Percentiles rank a stretch among this genome's conserved stretches.
Evolutionary conservation across 37 sponge, comb jelly and placozoan genomes (phyloP).

Genomic region (Aplysina aerophoba): DNA sequence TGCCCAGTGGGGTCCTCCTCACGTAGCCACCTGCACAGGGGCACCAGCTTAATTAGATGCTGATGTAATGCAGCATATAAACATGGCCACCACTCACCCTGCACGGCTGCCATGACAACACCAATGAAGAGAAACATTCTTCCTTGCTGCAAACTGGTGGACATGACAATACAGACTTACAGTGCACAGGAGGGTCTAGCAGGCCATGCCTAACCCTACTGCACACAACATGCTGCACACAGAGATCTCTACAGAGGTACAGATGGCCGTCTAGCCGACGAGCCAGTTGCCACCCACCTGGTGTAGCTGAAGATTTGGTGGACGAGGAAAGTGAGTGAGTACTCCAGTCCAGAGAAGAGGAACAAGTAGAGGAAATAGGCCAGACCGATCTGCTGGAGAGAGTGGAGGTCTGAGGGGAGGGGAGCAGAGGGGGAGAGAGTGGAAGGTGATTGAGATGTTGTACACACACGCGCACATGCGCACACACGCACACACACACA

Average conservation of each 20-base stretch:
- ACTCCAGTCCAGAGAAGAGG: conserved; percentile 95
- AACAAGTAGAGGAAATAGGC: conserved; percentile 84
- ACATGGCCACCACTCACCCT: conserved; percentile 58
- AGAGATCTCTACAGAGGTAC: not conserved
- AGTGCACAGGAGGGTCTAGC: not conserved
- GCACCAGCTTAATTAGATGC: too few species aligned
- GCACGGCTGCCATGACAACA: conserved; percentile 77
- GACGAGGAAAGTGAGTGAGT: conserved; percentile 84
- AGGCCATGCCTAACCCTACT: not conserved
- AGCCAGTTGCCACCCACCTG: conserved; percentile 42
- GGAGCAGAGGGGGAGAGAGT: not conserved
- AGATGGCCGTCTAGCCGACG: not conserved
- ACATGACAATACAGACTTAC: not conserved
- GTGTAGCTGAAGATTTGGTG: conserved; percentile 83
- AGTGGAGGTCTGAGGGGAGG: conserved; percentile 45
- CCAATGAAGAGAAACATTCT: conserved; percentile 94
- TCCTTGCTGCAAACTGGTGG: conserved; percentile 77
- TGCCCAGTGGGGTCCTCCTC: conserved; percentile 66
- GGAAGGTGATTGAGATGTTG: too few species aligned
- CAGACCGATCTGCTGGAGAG: conserved; percentile 58
- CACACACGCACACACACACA: too few species aligned
- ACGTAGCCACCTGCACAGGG: conserved; percentile 67
- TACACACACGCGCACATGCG: too few species aligned
- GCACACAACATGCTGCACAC: not conserved
- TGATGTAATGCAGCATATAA: not conserved